These are phyloP conservation scores for Etia nguti DNA, from an alignment of 2,113 vertebrate genomes.

Conservation along the genomic window DNA sequence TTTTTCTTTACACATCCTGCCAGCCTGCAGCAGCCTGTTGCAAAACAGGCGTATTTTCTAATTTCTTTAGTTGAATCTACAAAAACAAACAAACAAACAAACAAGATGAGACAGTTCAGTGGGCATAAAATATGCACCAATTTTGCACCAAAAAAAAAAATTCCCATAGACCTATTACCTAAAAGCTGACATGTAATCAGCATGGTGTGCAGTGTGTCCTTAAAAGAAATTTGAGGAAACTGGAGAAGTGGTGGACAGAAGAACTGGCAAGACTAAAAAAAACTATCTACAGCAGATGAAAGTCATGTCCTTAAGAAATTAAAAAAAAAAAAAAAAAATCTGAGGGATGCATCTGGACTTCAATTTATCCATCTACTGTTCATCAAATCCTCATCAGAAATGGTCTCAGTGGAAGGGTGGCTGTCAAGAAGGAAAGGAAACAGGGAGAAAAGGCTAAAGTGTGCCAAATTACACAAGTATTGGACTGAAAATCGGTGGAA, in stretches of 20 bases:
- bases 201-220: not conserved
- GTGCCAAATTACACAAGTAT: not conserved
- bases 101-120: not conserved
- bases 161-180: not conserved
- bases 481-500: not conserved
- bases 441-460: not conserved
- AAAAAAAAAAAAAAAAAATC: not conserved
- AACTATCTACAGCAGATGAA: not conserved
- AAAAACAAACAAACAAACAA: not conserved
- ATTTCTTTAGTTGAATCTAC: not conserved
- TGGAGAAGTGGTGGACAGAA: not conserved
- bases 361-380: not conserved
- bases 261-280: not conserved
- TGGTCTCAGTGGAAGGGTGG: not conserved
- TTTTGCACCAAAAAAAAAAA: not conserved
- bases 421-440: not conserved
- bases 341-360: not conserved
- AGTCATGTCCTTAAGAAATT: not conserved
- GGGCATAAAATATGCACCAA: not conserved
- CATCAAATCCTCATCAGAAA: not conserved
- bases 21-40: no score
- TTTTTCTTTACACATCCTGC: no score
- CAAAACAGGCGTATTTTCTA: not conserved
- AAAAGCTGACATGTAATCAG: not conserved
- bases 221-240: accelerated